Evolutionary conservation across 2,888 invertebrate species (phyloP), one percentile per base, ranked within the genome.

Genomic region (Calephelis perditalis): DNA sequence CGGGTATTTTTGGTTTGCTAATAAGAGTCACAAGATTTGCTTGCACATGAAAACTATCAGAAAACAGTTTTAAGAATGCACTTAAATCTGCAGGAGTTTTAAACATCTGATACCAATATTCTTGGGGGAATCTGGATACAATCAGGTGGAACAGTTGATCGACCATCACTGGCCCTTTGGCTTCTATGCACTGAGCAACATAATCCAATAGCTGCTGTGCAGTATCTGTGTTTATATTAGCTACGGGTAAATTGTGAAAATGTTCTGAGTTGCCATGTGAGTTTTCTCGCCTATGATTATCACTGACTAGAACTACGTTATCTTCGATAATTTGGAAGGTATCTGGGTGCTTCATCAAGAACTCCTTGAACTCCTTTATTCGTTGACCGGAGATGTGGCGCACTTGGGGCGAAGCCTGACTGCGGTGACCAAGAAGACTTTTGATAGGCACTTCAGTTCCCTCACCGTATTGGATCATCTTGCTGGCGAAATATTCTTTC

Each of bases 401-500:
- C 69, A 99, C 98, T 92, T 99, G 99, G 12, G 97, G 97, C 64
- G 98, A 96, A 35, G 99, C 99, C 86, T 97, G 98, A 69, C 97
- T 97, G 68, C 98, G 94, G 88, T 99, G 99, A 0, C 99, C 99
- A 65, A 99, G 93, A 68, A 99, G 93, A 83, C 98, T 98, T 82
- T 97, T 97, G 71, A 99, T 97, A 5, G 98, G 99, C 68, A 99
- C 97, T 92, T 99, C 99, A 3, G 98, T 97, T 61, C 96, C 97
- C 68, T 96, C 95, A 63, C 99, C 98, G 84, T 99, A 98, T 87
- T 99, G 97, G 68, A 96, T 92, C 86, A 99, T 94, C 91, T 99
- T 98, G 79, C 96, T 94, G 61, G 97, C 96, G 89, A 99, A 99
- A 91, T 99, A 99, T 79, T 98, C 97, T 74, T 99, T 98, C 62